Evolutionary conservation across 2,797 vertebrate species (phyloP), one percentile per base, ranked within the genome.

Genomic region (Anabas testudineus): DNA sequence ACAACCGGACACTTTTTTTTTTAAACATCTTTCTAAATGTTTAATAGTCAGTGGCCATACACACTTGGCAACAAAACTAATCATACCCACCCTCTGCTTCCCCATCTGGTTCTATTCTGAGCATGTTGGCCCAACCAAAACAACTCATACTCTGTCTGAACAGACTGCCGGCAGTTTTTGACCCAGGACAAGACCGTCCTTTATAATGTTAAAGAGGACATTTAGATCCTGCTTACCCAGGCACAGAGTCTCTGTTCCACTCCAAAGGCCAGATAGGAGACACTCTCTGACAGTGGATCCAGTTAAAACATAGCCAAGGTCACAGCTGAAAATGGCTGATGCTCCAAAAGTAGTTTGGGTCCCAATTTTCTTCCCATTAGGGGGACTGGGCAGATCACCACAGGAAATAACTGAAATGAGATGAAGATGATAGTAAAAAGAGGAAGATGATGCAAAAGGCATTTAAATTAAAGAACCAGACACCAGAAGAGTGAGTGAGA

Each of bases 311-410:
- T 95, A 98, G 63, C 98, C 98, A 0, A 91, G 88, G 62, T 96
- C 96, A 73, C 97, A 99, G 55, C 95, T 97, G 88, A 99, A 99
- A 91, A 99, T 99, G 82, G 96, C 97, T 39, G 97, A 98, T 4
- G 97, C 97, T 65, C 96, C 95, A 14, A 98, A 99, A 9, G 97
- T 97, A 68, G 92, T 95, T 69, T 99, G 98, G 63, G 95, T 99
- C 87, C 98, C 98, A 89, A 99, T 99, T 91, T 98, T 99, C 93
- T 96, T 98, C 78, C 97, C 97, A 91, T 99, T 99, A 79, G 98
- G 95, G 85, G 96, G 96, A 75, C 93, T 94, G 59, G 96, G 95
- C 71, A 98, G 93, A 86, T 97, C 96, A 62, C 97, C 96, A 81
- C 98, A 99, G 60, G 97, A 99, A 91, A 98, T 98, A 83, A 99